Percentiles rank a stretch among this genome's conserved stretches.
phyloP scores from a whole-genome alignment of 1,140 invertebrate genomes.

The Brachionus asplanchnoidis region DNA sequence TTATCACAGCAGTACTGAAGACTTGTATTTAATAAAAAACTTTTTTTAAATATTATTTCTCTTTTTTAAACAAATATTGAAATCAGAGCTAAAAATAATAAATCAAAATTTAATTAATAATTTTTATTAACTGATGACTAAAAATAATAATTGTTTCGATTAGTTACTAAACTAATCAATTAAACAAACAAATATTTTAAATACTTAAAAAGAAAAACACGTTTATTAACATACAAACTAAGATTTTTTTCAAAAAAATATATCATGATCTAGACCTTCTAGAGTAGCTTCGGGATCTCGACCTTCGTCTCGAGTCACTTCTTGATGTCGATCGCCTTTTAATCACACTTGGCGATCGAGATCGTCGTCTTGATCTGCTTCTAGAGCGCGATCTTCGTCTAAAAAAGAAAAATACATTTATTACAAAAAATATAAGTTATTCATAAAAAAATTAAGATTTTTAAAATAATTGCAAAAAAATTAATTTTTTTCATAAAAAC shows the following conservation, averaged over 20 bases:
- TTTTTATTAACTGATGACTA: not conserved
- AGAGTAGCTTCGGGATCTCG: not conserved
- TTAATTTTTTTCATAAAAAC: too few species aligned
- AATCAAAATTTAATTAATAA: not conserved
- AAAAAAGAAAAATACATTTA: not conserved
- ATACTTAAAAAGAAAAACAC: not conserved
- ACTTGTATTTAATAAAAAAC: too few species aligned
- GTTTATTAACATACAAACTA: not conserved
- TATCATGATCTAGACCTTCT: not conserved
- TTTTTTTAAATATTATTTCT: too few species aligned
- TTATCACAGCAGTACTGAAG: too few species aligned
- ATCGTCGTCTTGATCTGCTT: not conserved
- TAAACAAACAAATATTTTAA: not conserved
- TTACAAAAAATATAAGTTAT: too few species aligned
- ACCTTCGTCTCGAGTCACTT: conserved; percentile 14
- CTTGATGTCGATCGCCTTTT: not conserved
- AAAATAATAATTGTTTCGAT: not conserved
- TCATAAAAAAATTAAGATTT: too few species aligned
- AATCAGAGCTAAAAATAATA: not conserved
- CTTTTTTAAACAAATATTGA: too few species aligned
- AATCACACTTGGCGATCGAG: not conserved
- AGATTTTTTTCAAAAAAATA: not conserved
- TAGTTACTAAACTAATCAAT: not conserved
- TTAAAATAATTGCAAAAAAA: too few species aligned
- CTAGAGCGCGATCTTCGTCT: not conserved